phyloP scores from a whole-genome alignment of 2,113 vertebrate genomes.

The Raja brachyura region DNA sequence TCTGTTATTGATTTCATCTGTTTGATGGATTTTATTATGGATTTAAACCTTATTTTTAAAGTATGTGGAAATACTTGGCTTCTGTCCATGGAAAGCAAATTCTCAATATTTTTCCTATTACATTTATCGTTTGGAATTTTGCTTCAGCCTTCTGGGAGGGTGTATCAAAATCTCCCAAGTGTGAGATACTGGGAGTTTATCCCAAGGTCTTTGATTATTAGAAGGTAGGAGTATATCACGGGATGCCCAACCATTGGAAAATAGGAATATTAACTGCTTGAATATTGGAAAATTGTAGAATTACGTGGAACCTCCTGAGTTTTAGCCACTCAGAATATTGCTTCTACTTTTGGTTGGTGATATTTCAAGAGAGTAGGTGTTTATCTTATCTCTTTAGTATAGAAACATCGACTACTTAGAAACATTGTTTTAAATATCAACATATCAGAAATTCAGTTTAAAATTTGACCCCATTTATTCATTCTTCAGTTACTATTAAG shows the following conservation, averaged over 20 bases:
- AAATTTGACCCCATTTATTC: not conserved
- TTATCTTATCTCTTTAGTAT: not conserved
- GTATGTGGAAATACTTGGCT: slow-evolving; percentile 28
- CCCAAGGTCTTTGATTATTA: too few relatives aligned
- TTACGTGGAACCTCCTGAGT: not conserved
- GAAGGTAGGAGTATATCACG: too few relatives aligned
- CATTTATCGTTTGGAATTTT: slow-evolving; percentile 32
- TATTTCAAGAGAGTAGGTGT: not conserved
- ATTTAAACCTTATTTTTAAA: slow-evolving; percentile 9
- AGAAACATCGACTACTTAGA: not conserved
- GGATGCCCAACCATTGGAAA: not conserved
- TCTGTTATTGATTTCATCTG: slow-evolving; percentile 13
- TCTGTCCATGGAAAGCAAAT: slow-evolving; percentile 25
- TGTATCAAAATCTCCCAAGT: not conserved
- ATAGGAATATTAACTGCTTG: not conserved
- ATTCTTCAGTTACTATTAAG: not conserved
- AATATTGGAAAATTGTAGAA: not conserved
- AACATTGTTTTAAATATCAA: not conserved
- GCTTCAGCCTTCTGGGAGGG: not conserved
- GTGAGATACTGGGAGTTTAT: not conserved
- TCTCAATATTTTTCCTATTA: slow-evolving; percentile 28
- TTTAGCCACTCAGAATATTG: not conserved
- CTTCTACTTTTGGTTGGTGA: not conserved
- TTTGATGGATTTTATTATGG: slow-evolving; percentile 15
- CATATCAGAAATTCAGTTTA: not conserved